phyloP scores from a whole-genome alignment of 1,140 invertebrate species.

The Eriosoma lanigerum region DNA sequence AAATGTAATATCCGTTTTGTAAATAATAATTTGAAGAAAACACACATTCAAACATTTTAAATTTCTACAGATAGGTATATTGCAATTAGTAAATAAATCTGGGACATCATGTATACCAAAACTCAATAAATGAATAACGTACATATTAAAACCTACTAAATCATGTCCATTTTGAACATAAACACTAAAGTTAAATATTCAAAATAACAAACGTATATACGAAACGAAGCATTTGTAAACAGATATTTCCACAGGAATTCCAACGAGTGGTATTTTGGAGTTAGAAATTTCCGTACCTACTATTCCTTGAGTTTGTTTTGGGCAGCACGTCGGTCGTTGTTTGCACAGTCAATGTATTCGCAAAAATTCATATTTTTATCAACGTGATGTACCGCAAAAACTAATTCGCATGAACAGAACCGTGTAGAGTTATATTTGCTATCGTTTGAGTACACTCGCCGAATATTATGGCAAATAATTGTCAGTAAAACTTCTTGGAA shows the following conservation, averaged over 20 bases:
- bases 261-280: background rate
- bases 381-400: background rate
- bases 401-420: background rate
- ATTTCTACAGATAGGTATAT: too few relatives aligned
- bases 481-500: background rate
- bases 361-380: conserved; percentile 2
- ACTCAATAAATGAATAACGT: too few relatives aligned
- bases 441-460: background rate
- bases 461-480: background rate
- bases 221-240: background rate
- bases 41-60: too few relatives aligned
- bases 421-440: background rate
- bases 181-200: too few relatives aligned
- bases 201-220: background rate
- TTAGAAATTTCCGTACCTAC: background rate
- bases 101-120: too few relatives aligned
- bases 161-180: too few relatives aligned
- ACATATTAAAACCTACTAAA: too few relatives aligned
- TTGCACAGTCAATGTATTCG: background rate
- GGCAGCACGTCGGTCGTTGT: background rate
- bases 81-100: too few relatives aligned
- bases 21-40: too few relatives aligned
- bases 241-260: background rate
- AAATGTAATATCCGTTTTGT: too few relatives aligned
- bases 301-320: background rate